Conservation (phyloP, 2,113 vertebrate genomes). For the Entelurus aequoreus region DNA sequence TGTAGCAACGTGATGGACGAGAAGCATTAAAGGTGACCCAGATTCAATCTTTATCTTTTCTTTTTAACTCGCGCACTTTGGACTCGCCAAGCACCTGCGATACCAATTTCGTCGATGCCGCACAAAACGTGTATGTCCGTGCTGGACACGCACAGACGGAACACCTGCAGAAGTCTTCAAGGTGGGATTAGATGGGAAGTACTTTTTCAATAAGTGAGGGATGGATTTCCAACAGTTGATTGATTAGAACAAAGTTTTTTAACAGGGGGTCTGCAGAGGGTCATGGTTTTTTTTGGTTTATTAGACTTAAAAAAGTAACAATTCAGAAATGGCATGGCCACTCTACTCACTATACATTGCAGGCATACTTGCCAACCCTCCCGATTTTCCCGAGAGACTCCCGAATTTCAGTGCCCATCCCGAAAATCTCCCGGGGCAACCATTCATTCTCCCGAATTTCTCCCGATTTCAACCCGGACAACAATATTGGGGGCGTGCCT, state of each 20-base stretch:
- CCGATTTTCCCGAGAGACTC: too few species aligned
- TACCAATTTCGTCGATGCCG: constrained; percentile 56
- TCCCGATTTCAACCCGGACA: too few species aligned
- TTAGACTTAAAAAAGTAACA: too few species aligned
- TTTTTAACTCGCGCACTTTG: constrained; percentile 59
- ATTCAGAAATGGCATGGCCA: too few species aligned
- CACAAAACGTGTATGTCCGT: constrained; percentile 31
- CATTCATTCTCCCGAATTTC: too few species aligned
- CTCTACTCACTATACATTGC: too few species aligned
- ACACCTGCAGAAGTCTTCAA: constrained; percentile 51
- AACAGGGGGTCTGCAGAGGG: too few species aligned
- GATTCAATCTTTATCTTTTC: constrained; percentile 61
- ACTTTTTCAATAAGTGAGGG: not conserved
- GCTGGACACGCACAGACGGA: constrained; percentile 26
- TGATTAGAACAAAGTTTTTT: not conserved
- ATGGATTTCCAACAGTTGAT: not conserved
- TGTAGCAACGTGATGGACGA: constrained; percentile 58
- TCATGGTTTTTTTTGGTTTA: too few species aligned
- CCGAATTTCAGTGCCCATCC: too few species aligned
- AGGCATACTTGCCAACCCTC: too few species aligned
- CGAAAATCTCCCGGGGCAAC: too few species aligned
- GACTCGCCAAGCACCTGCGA: constrained; percentile 60
- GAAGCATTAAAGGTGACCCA: constrained; percentile 70
- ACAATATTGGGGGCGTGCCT: too few species aligned
- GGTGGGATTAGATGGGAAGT: not conserved